Evolutionary conservation across 2,888 invertebrate species (phyloP).

Genomic region (Myathropa florea): DNA sequence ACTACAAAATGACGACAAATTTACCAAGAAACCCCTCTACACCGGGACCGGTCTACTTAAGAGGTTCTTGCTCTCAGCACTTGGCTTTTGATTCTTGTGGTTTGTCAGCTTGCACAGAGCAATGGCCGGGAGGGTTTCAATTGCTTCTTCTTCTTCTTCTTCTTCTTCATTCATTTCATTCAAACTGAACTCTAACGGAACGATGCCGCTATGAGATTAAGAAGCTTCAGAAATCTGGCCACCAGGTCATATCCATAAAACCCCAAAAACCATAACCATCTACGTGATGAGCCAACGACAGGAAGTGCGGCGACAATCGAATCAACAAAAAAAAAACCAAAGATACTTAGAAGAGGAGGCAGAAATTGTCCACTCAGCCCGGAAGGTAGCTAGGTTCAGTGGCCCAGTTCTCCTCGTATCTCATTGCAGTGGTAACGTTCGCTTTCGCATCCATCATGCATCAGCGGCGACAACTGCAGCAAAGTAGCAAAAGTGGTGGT

Average conservation of each 20-base stretch:
- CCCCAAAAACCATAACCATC: conserved; percentile 25
- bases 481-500: background rate
- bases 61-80: conserved; percentile 59
- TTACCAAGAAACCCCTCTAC: conserved; percentile 42
- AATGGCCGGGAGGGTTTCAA: conserved; percentile 25
- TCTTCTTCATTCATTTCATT: no score
- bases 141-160: no score
- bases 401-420: conserved; percentile 38
- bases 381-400: conserved; percentile 53
- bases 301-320: conserved; percentile 51
- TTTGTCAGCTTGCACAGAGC: no score
- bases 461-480: background rate
- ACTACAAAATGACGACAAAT: conserved; percentile 1
- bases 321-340: background rate
- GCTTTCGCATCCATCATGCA: conserved; percentile 55
- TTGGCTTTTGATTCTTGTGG: background rate
- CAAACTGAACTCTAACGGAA: conserved; percentile 58
- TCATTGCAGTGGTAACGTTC: conserved; percentile 51
- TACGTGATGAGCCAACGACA: conserved; percentile 29
- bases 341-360: background rate
- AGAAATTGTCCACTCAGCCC: background rate
- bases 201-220: conserved; percentile 61
- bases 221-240: conserved; percentile 52
- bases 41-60: conserved; percentile 59
- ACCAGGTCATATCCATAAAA: conserved; percentile 66